A percentile compares a stretch with the other conserved stretches of the same genome.
Conservation (phyloP, 2,797 vertebrate species). For the Orientallactaga sibirica region DNA sequence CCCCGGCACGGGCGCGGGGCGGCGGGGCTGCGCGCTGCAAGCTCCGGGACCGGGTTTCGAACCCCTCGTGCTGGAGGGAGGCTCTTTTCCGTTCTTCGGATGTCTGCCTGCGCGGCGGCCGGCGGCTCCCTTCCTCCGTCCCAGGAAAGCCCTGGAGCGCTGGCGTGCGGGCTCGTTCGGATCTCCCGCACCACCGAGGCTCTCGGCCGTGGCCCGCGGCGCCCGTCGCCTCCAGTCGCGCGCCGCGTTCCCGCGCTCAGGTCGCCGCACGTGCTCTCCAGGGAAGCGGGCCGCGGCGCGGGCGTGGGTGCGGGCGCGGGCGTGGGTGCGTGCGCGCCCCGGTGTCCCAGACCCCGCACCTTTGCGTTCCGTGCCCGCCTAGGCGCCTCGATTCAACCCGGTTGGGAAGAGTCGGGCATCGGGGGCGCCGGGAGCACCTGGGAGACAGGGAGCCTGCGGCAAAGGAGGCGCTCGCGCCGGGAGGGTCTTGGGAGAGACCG, state of each 20-base stretch:
- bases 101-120: neutral
- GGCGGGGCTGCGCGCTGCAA: neutral
- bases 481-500: neutral
- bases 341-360: neutral
- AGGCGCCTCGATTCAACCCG: neutral
- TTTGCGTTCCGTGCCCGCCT: too few relatives aligned
- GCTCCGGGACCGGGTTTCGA: too few relatives aligned
- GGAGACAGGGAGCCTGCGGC: neutral
- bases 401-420: neutral
- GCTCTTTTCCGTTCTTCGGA: neutral
- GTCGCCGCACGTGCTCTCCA: too few relatives aligned
- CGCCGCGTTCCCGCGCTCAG: conserved; percentile 48
- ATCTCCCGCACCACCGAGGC: neutral
- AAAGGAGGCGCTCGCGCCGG: neutral
- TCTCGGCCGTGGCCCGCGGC: neutral
- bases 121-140: neutral
- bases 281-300: neutral
- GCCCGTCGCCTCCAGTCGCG: neutral
- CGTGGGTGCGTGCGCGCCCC: neutral
- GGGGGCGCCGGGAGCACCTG: too few relatives aligned
- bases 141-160: neutral
- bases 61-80: neutral
- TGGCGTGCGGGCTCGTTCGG: neutral
- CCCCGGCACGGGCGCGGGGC: neutral
- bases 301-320: neutral